Evolutionary conservation across 2,888 invertebrate genomes (phyloP), one percentile per base, ranked within the genome.

Genomic region (Sussaba pulchella): DNA sequence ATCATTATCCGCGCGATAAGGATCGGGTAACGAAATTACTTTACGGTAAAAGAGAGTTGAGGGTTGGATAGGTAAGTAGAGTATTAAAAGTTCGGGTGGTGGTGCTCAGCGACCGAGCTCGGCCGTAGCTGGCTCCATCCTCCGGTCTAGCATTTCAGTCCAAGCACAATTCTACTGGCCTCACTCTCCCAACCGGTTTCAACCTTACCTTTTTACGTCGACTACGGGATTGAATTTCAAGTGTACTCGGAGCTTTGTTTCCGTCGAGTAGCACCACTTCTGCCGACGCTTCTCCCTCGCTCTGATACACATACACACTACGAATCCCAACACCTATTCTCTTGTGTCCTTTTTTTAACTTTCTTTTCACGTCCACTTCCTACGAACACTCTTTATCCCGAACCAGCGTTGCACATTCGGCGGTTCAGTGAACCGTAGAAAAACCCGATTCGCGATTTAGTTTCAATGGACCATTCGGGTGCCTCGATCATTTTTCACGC

Each of bases 221-320:
- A 76, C 72, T 64, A 9, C 57, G 57, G 50, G 76, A 81, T 81
- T 81, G 81, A 77, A 81, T 77, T 81, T 76, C 69, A 69, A 81
- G 80, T 73, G 57, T 73, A 69, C 76, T 72, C 45, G 63, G 69
- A 36, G 72, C 80, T 81, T 81, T 81, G 80, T 81, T 76, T 70
- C 69, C 54, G 61, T 76, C 64, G 21, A 79, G 75, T 69, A 47
- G 76, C 54, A 43, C 72, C 69, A 72, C 72, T 73, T 69, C 61
- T 41, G 45, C 31, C 71, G 54, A 66, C 61, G 24, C 61, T 61
- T 52, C 54, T 66, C 50, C 45, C 19, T 45, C 54, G 57, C 54
- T 41, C 52, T 36, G 71, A 76, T 71, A 79, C 74, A 64, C 45
- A 57, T 70, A 50, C 64, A 54, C 61, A 57, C 31, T 64, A 12